phyloP scores from a whole-genome alignment of 2,113 vertebrate species.

The Ailuropoda melanoleuca region DNA sequence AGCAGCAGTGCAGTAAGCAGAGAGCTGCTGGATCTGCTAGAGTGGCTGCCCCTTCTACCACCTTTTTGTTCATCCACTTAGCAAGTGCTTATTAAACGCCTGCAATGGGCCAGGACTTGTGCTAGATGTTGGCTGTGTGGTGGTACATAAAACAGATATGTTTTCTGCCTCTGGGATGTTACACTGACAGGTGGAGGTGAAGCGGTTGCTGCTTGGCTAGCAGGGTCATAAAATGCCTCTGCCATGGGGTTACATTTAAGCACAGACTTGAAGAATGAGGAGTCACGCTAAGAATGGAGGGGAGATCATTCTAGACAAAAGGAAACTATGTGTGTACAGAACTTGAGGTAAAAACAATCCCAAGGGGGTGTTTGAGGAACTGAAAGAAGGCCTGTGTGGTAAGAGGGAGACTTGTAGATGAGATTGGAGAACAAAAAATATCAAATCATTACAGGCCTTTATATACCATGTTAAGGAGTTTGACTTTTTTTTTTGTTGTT shows the following conservation, averaged over 20 bases:
- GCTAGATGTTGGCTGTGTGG: neutral
- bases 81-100: slow-evolving; percentile 30
- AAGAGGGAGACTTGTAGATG: neutral
- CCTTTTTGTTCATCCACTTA: neutral
- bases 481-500: neutral
- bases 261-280: neutral
- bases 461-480: neutral
- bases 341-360: neutral
- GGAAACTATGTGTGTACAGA: neutral
- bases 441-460: neutral
- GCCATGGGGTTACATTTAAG: neutral
- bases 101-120: neutral
- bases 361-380: neutral
- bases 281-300: neutral
- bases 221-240: neutral
- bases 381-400: neutral
- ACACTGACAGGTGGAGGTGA: neutral
- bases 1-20: neutral
- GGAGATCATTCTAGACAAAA: slow-evolving; percentile 41
- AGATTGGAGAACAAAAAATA: neutral
- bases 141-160: neutral
- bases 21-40: neutral
- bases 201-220: neutral
- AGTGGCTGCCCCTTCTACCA: neutral
- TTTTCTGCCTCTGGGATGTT: slow-evolving; percentile 10